A percentile compares a stretch with the other conserved stretches of the same genome.
These are phyloP conservation scores for Platanista minor DNA, from an alignment of 2,113 vertebrate species.

Conservation along the genomic window DNA sequence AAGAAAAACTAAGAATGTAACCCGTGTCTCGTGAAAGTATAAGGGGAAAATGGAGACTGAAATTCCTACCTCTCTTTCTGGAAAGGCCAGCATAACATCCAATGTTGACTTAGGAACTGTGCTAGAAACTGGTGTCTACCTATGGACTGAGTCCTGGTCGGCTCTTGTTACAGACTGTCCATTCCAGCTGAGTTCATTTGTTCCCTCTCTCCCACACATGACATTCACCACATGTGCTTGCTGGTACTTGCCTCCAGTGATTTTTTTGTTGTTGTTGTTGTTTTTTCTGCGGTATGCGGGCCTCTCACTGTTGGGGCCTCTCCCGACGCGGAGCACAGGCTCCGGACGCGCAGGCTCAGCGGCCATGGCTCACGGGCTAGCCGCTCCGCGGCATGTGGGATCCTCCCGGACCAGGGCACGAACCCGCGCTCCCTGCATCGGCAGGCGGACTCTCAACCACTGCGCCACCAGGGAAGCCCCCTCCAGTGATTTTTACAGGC, in stretches of 20 bases:
- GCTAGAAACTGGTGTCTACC: neutral
- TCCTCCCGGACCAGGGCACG: too few relatives aligned
- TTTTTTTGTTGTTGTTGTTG: too few relatives aligned
- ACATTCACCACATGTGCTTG: slow-evolving; percentile 34
- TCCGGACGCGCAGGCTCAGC: too few relatives aligned
- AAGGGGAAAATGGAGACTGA: slow-evolving; percentile 17
- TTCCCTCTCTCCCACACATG: slow-evolving; percentile 54
- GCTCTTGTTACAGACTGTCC: slow-evolving; percentile 5
- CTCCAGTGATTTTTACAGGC: neutral
- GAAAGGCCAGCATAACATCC: neutral
- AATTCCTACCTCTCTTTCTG: slow-evolving; percentile 5
- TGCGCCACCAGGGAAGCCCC: too few relatives aligned
- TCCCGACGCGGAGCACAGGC: too few relatives aligned
- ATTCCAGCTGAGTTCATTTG: slow-evolving; percentile 31
- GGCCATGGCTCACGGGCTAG: too few relatives aligned
- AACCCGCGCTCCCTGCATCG: too few relatives aligned
- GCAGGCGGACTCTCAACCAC: too few relatives aligned
- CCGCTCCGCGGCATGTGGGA: too few relatives aligned
- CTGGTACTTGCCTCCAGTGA: slow-evolving; percentile 41
- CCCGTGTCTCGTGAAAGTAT: neutral
- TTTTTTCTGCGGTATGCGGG: too few relatives aligned
- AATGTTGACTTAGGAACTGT: neutral
- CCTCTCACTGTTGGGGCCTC: too few relatives aligned
- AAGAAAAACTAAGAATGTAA: slow-evolving; percentile 35
- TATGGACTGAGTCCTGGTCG: neutral